These are phyloP conservation scores for Drosophila tsacasi DNA, from an alignment of 1,140 invertebrate genomes.

Conservation along the genomic window DNA sequence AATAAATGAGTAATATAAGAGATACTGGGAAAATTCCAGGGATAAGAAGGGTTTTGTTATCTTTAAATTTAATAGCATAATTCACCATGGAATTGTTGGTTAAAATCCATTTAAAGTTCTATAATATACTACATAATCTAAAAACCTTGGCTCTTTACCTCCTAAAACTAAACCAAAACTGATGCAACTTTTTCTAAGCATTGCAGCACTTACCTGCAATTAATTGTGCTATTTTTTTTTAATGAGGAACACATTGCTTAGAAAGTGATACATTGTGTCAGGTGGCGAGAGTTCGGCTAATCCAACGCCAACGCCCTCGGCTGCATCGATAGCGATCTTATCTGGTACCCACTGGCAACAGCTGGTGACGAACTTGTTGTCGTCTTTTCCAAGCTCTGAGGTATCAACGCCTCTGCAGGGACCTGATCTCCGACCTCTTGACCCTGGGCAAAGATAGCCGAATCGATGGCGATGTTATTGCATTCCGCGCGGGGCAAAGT, in stretches of 20 bases:
- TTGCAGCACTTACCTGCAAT: constrained; percentile 19
- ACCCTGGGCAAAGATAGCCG: constrained; percentile 2
- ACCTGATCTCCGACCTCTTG: constrained; percentile 24
- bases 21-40: background rate
- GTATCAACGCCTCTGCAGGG: constrained; percentile 23
- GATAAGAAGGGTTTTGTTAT: background rate
- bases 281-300: constrained; percentile 16
- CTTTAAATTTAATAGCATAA: too few relatives aligned
- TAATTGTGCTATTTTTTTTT: constrained; percentile 5
- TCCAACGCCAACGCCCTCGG: constrained; percentile 47
- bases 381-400: constrained; percentile 23
- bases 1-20: background rate
- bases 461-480: constrained; percentile 26
- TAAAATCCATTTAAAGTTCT: too few relatives aligned
- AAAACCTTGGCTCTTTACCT: background rate
- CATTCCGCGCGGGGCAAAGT: constrained; percentile 7
- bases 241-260: background rate
- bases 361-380: constrained; percentile 34
- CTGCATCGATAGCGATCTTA: constrained; percentile 42
- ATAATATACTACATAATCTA: too few relatives aligned
- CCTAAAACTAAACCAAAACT: constrained; percentile 3
- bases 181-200: constrained; percentile 26
- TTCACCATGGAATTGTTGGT: too few relatives aligned
- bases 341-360: constrained; percentile 38
- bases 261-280: constrained; percentile 14